These are phyloP conservation scores for Catharus ustulatus DNA, from an alignment of 2,797 vertebrate species.

Conservation along the genomic window DNA sequence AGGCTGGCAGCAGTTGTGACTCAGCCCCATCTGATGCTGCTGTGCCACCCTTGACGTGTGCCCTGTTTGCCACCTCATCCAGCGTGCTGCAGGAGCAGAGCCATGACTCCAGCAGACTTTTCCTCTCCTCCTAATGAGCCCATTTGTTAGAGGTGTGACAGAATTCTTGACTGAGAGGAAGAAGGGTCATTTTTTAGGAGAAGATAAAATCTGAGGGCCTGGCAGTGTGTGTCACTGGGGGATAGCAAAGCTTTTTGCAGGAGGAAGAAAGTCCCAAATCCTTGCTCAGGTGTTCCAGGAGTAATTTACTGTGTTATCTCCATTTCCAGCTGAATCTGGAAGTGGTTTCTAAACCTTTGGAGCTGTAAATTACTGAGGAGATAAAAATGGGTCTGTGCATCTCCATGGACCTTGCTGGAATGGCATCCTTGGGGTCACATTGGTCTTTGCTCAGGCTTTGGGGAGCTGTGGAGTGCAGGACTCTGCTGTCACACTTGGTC, in stretches of 20 bases:
- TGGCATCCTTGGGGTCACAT: not conserved
- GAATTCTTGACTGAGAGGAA: not conserved
- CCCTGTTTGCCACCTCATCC: not conserved
- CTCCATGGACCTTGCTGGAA: not conserved
- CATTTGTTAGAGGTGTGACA: constrained; percentile 10
- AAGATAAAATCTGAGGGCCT: not conserved
- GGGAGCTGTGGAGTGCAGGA: not conserved
- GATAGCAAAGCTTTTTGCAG: not conserved
- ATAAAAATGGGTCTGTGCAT: fast-evolving
- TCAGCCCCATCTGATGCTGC: not conserved
- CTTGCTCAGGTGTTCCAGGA: not conserved
- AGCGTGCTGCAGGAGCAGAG: not conserved
- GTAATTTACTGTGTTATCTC: not conserved
- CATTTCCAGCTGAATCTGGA: not conserved
- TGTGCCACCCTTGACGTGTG: not conserved
- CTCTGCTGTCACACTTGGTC: not conserved
- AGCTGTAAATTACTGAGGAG: not conserved
- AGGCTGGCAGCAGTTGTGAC: not conserved
- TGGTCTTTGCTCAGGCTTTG: not conserved
- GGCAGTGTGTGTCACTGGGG: not conserved
- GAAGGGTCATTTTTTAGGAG: not conserved
- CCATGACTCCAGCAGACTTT: not conserved
- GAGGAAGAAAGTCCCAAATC: not conserved
- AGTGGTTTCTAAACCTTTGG: not conserved
- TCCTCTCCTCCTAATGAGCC: not conserved